Percentiles rank a stretch among this genome's conserved stretches.
Conservation (phyloP, 1,140 invertebrate species). For the Trichomalopsis sarcophagae region DNA sequence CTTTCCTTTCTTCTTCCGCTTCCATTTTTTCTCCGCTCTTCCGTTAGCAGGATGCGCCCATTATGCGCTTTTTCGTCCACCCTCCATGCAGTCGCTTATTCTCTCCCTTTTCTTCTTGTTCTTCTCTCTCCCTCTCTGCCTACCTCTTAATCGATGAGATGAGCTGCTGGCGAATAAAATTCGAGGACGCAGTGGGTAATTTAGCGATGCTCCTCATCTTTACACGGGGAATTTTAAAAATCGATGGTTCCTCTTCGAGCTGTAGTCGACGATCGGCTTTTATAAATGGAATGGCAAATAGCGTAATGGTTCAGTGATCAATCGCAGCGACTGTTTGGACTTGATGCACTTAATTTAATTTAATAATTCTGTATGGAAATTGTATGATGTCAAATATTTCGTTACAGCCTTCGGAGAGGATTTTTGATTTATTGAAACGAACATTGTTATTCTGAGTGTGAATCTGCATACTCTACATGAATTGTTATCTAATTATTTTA, state of each 20-base stretch:
- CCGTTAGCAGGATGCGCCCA: conserved; percentile 65
- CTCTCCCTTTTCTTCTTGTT: conserved; percentile 23
- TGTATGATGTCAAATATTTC: no score
- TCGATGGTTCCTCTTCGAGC: background rate
- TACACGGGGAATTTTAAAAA: background rate
- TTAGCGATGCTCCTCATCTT: background rate
- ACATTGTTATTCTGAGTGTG: no score
- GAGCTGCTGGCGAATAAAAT: background rate
- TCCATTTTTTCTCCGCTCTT: conserved; percentile 57
- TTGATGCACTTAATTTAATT: no score
- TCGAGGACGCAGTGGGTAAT: background rate
- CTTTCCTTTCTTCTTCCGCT: conserved; percentile 46
- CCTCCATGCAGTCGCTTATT: conserved; percentile 58
- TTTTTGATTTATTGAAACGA: no score
- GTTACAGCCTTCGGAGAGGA: no score
- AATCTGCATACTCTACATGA: no score
- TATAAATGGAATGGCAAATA: background rate
- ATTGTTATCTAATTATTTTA: no score
- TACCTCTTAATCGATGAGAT: conserved; percentile 16
- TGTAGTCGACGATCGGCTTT: background rate
- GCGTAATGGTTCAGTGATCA: background rate
- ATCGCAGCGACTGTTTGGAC: background rate
- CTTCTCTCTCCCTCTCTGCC: background rate
- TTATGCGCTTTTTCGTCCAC: conserved; percentile 36
- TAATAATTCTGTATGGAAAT: no score